phyloP scores from a whole-genome alignment of 2,888 invertebrate species.

The Xestia rhomboidea region DNA sequence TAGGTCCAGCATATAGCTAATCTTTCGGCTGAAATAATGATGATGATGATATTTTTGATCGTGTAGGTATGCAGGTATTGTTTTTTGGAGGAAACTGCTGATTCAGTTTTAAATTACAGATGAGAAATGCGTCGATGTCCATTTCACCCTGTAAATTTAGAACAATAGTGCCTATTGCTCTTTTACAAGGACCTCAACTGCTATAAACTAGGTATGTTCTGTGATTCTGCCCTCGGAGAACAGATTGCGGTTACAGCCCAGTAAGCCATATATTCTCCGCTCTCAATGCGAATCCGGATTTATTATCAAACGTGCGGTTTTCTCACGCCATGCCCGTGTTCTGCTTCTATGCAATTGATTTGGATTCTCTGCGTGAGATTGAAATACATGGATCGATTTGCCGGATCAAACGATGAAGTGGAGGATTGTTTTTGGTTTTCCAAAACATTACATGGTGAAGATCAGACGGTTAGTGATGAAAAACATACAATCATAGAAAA shows the following conservation, averaged over 20 bases:
- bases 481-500: too few relatives aligned
- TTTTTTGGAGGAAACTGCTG: too few relatives aligned
- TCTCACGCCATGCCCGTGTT: constrained; percentile 52
- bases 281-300: constrained; percentile 56
- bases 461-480: too few relatives aligned
- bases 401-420: constrained; percentile 6
- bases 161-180: background rate
- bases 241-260: constrained; percentile 49
- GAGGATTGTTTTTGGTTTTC: background rate
- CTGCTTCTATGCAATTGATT: constrained; percentile 53
- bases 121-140: background rate
- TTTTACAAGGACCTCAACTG: background rate
- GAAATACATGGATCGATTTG: constrained; percentile 31
- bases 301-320: constrained; percentile 58
- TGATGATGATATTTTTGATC: too few relatives aligned
- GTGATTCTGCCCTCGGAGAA: constrained; percentile 34
- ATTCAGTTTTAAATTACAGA: background rate
- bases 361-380: constrained; percentile 38
- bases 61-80: too few relatives aligned
- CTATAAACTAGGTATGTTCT: constrained; percentile 43
- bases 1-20: too few relatives aligned
- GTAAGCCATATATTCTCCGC: constrained; percentile 54
- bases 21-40: too few relatives aligned
- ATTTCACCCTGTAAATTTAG: background rate
- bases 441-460: background rate